Percentiles rank a stretch among this genome's conserved stretches.
phyloP scores from a whole-genome alignment of 1,140 invertebrate species.

The Plectus sambesii region DNA sequence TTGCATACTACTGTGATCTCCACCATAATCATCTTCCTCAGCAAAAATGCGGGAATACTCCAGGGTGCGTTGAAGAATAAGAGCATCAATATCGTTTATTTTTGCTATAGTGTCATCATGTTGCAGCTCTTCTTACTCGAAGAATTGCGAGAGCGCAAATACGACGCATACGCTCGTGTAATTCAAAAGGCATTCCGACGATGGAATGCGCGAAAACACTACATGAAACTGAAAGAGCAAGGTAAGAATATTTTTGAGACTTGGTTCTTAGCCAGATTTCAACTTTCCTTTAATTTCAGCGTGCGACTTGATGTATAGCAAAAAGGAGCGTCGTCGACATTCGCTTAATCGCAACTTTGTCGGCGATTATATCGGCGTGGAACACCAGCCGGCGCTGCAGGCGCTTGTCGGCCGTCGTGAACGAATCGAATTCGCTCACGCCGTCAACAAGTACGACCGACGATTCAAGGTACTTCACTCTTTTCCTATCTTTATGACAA shows the following conservation, averaged over 20 bases:
- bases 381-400: constrained; percentile 54
- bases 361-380: constrained; percentile 64
- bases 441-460: constrained; percentile 61
- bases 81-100: constrained; percentile 13
- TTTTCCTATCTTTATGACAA: neutral
- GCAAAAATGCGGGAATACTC: no score
- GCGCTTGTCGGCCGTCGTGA: constrained; percentile 57
- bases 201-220: constrained; percentile 57
- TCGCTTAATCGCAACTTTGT: constrained; percentile 63
- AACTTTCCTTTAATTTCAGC: constrained; percentile 30
- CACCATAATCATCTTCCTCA: no score
- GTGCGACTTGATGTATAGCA: constrained; percentile 55
- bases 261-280: neutral
- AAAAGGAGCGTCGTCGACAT: constrained; percentile 58
- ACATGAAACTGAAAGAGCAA: constrained; percentile 56
- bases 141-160: constrained; percentile 61
- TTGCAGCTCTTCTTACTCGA: constrained; percentile 61
- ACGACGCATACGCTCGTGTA: constrained; percentile 58
- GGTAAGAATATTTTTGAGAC: constrained; percentile 44
- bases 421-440: constrained; percentile 60
- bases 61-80: neutral
- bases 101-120: no score
- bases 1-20: no score
- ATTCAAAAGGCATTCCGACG: constrained; percentile 63
- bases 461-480: constrained; percentile 55